Percentiles rank a stretch among this genome's conserved stretches.
Evolutionary conservation across 2,888 invertebrate species (phyloP).

Genomic region (Brachyptera risi): DNA sequence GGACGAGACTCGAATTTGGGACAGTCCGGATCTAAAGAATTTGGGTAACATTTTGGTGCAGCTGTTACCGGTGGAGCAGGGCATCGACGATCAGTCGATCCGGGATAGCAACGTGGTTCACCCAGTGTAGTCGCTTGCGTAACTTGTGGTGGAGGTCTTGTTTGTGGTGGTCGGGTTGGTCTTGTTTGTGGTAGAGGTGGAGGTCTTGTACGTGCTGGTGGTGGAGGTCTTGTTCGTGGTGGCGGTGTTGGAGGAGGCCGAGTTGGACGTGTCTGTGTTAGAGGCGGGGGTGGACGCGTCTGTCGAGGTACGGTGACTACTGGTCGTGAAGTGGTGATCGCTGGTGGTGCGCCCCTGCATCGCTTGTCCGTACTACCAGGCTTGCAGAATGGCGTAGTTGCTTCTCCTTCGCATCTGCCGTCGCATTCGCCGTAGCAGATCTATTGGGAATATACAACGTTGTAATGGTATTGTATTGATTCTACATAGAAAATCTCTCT

Average conservation of each 20-base stretch:
- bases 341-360: conserved; percentile 28
- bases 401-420: conserved; percentile 34
- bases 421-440: conserved; percentile 39
- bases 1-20: too few species aligned
- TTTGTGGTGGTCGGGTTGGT: neutral
- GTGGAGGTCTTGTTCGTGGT: too few species aligned
- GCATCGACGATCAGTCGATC: conserved; percentile 40
- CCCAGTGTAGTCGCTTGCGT: too few species aligned
- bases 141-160: too few species aligned
- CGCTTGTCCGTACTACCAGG: conserved; percentile 26
- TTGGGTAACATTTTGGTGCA: conserved; percentile 35
- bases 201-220: neutral
- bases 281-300: too few species aligned
- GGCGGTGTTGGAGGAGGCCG: too few species aligned
- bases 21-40: conserved; percentile 32
- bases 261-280: too few species aligned
- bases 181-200: conserved; percentile 12
- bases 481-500: neutral
- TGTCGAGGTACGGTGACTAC: too few species aligned
- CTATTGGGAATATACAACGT: conserved; percentile 29
- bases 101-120: conserved; percentile 40
- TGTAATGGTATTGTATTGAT: too few species aligned
- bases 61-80: conserved; percentile 40
- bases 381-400: neutral
- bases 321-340: neutral